Evolutionary conservation across 2,888 invertebrate species (phyloP), one percentile per base, ranked within the genome.

Genomic region (Hipparchia semele): DNA sequence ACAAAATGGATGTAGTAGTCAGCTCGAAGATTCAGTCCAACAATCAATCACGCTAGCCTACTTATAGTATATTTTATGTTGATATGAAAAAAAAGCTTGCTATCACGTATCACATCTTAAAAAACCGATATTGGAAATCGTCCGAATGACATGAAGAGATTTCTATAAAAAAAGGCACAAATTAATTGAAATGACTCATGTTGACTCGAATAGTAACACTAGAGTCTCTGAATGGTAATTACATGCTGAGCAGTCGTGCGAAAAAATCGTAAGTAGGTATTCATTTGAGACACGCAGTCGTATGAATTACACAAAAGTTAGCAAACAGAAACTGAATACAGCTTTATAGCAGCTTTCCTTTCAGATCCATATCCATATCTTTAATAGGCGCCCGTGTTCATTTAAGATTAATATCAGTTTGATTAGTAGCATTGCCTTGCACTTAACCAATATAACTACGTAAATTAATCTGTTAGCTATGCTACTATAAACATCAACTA

Each of bases 41-140:
- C 68, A 75, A 80, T 79, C 76, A 79, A 79, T 80, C 79, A 80
- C 71, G 65, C 73, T 75, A 74, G 72, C 76, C 77, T 76, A 79
- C 77, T 73, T 66, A 65, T 53, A 53, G 12, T 53, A 65, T 23
- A 46, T 33, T 49, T 46, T 49, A 62, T 65, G 33, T 51, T 53
- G 53, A 65, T 53, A 65, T 51, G 49, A 62, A 6, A 65, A 6
- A 65, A 64, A 65, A 51, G 51, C 13, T 33, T 23, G 23, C 23
- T 23, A 23, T 23, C 23, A 23, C 23, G 23, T 23, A 23, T 23
- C 23, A 12, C 53, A 33, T 33, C 13, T 45, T 60, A 12, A 33
- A 33, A 60, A 60, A 6, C 5, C 10, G 60, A 12, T 6, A 33
- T 33, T 39, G 4, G 39, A 60, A 13, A 13, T 13, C 13, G 13